Evolutionary conservation across 2,888 invertebrate genomes (phyloP).

Genomic region (Odontomyia ornata): DNA sequence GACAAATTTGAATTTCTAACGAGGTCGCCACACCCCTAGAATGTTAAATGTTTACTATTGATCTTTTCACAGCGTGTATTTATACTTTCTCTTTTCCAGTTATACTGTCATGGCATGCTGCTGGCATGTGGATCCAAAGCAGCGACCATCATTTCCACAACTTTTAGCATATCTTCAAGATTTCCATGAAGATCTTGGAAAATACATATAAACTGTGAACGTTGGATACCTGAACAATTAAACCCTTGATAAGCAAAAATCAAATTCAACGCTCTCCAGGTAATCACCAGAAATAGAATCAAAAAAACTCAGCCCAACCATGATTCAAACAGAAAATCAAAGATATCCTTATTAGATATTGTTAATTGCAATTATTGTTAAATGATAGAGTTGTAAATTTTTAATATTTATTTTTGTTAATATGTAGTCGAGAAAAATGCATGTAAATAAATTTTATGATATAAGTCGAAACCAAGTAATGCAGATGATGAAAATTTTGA

Average conservation of each 20-base stretch:
- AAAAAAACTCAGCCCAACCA: background rate
- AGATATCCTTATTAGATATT: conserved; percentile 33
- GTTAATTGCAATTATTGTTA: conserved; percentile 48
- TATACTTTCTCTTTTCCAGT: conserved; percentile 58
- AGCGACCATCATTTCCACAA: conserved; percentile 73
- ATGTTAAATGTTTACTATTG: too few relatives aligned
- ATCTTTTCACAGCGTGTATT: too few relatives aligned
- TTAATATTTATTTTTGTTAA: conserved; percentile 51
- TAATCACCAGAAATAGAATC: background rate
- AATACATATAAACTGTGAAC: conserved; percentile 66
- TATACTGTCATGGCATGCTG: conserved; percentile 77
- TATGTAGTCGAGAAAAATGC: background rate
- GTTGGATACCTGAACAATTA: background rate
- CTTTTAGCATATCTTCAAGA: conserved; percentile 73
- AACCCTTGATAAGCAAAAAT: too few relatives aligned
- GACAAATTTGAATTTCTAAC: too few relatives aligned
- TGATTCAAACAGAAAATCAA: background rate
- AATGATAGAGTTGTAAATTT: conserved; percentile 48
- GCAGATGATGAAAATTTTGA: background rate
- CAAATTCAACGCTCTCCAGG: conserved; percentile 21
- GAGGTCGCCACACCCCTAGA: too few relatives aligned
- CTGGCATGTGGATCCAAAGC: conserved; percentile 72
- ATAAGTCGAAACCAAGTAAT: background rate
- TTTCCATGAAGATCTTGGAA: conserved; percentile 72
- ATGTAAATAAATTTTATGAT: background rate